Evolutionary conservation across 2,797 vertebrate species (phyloP).

Genomic region (Galaxias olidus): DNA sequence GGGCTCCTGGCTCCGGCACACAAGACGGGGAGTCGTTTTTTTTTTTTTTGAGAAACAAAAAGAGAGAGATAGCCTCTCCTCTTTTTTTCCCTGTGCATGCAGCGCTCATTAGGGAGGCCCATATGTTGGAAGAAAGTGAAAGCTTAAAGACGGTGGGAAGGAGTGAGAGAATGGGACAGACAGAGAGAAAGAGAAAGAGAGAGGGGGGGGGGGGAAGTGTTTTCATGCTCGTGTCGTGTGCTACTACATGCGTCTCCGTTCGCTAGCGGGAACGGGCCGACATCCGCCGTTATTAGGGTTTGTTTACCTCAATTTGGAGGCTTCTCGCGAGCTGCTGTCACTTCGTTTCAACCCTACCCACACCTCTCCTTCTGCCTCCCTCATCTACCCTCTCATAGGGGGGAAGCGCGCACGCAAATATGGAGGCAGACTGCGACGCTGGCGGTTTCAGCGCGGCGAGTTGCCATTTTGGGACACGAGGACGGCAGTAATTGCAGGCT

Average conservation of each 20-base stretch:
- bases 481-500: not conserved
- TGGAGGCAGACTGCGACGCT: conserved; percentile 1
- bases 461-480: conserved; percentile 17
- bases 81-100: no score
- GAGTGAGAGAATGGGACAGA: no score
- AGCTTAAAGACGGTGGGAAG: no score
- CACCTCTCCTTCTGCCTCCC: not conserved
- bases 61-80: no score
- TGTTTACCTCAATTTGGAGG: conserved; percentile 5
- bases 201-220: not conserved
- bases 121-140: conserved; percentile 34
- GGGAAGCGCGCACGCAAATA: conserved; percentile 6
- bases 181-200: no score
- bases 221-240: conserved; percentile 13
- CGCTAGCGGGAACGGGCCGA: not conserved
- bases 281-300: conserved; percentile 15
- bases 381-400: not conserved
- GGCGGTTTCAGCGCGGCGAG: not conserved
- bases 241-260: conserved; percentile 5
- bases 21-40: conserved; percentile 14
- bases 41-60: conserved; percentile 18
- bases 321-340: conserved; percentile 10
- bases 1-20: conserved; percentile 20
- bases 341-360: conserved; percentile 5
- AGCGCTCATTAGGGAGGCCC: conserved; percentile 46